Evolutionary conservation across 2,797 vertebrate genomes (phyloP).

Genomic region (Calcarius lapponicus): DNA sequence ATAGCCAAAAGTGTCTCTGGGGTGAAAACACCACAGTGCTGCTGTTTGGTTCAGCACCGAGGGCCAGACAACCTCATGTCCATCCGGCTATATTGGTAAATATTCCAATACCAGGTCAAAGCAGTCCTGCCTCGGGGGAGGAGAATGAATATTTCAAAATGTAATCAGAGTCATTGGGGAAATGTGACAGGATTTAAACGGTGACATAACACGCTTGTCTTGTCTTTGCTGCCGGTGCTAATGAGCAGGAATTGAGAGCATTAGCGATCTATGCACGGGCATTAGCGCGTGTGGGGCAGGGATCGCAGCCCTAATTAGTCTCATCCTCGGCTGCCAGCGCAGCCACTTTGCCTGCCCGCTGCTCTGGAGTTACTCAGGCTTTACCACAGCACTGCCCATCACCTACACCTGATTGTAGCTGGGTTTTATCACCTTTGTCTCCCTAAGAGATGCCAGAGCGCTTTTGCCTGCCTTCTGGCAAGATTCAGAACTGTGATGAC

Average conservation of each 20-base stretch:
- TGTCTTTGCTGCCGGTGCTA: constrained; percentile 37
- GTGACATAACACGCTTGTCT: constrained; percentile 27
- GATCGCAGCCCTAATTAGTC: neutral
- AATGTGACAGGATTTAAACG: constrained; percentile 34
- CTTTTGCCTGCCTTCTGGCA: neutral
- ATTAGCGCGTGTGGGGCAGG: neutral
- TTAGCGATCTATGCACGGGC: constrained; percentile 9
- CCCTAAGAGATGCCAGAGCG: neutral
- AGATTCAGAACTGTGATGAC: neutral
- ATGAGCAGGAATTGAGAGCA: constrained; percentile 46
- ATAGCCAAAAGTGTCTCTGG: too few relatives aligned
- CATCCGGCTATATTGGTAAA: too few relatives aligned
- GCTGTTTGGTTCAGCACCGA: too few relatives aligned
- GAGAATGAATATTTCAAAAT: constrained; percentile 55
- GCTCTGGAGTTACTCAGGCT: neutral
- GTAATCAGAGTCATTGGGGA: constrained; percentile 43
- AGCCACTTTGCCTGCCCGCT: neutral
- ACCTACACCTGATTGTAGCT: accelerated
- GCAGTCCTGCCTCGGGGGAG: neutral
- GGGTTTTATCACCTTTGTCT: neutral
- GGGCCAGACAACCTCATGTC: too few relatives aligned
- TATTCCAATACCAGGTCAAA: neutral
- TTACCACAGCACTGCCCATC: neutral
- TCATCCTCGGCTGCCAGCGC: neutral
- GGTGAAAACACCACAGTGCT: too few relatives aligned